Conservation (phyloP, 2,113 vertebrate species). For the Platysternon megacephalum region DNA sequence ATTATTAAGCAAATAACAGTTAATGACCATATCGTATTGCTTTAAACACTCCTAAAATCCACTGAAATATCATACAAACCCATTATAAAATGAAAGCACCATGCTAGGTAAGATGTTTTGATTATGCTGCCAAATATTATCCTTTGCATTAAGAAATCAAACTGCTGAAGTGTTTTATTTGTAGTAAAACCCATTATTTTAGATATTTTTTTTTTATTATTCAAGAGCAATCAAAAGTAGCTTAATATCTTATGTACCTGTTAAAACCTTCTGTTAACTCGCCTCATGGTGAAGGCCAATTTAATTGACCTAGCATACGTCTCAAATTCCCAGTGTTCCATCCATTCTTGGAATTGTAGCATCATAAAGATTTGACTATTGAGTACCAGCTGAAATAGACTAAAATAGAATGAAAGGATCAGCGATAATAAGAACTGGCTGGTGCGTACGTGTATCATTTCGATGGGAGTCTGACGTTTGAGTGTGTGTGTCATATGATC, state of each 20-base stretch:
- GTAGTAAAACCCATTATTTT: not conserved
- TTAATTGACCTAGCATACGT: not conserved
- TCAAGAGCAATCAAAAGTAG: not conserved
- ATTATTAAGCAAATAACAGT: conserved; percentile 69
- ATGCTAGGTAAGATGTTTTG: conserved; percentile 30
- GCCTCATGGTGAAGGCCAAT: accelerated
- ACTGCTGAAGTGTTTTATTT: not conserved
- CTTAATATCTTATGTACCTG: not conserved
- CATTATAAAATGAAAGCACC: conserved; percentile 28
- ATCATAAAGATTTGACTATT: accelerated
- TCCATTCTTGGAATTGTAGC: not conserved
- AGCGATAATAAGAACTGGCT: accelerated
- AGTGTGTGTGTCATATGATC: not conserved
- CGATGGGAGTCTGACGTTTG: not conserved
- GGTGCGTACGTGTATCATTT: not conserved
- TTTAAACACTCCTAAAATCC: conserved; percentile 42
- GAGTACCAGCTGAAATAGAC: not conserved
- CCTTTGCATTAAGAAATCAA: not conserved
- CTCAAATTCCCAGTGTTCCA: not conserved
- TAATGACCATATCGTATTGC: conserved; percentile 59
- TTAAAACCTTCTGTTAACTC: not conserved
- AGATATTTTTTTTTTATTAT: not conserved
- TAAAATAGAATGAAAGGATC: not conserved
- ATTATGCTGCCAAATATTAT: not conserved
- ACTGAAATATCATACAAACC: conserved; percentile 37